Percentiles rank a stretch among this genome's conserved stretches.
Evolutionary conservation across 2,113 vertebrate genomes (phyloP).

Genomic region (Nothoprocta pentlandii): DNA sequence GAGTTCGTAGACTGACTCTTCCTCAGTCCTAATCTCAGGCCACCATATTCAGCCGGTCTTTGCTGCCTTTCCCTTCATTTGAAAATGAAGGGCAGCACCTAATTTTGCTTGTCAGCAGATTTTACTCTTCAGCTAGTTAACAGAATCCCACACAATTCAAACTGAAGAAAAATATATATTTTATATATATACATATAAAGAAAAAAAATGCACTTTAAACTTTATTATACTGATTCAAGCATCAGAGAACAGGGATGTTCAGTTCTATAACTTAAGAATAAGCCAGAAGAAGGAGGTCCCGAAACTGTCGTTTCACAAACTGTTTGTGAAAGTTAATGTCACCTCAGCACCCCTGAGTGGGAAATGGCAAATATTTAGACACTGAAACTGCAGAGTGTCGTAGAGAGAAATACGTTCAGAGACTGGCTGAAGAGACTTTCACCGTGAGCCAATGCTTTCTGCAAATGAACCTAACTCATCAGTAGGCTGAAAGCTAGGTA

Average conservation of each 20-base stretch:
- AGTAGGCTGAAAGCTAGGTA: not conserved
- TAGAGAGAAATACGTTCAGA: not conserved
- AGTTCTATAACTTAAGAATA: not conserved
- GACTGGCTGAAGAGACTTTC: not conserved
- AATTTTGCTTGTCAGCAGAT: not conserved
- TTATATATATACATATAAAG: not conserved
- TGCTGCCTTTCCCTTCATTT: not conserved
- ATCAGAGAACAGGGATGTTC: not conserved
- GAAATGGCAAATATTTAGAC: conserved; percentile 15
- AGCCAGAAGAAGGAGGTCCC: conserved; percentile 19
- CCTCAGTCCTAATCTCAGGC: not conserved
- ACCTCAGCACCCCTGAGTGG: not conserved
- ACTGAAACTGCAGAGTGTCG: not conserved
- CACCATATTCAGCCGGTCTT: not conserved
- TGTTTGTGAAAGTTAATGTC: not conserved
- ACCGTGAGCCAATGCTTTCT: not conserved
- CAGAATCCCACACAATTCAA: not conserved
- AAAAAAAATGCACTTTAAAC: not conserved
- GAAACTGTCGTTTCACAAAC: conserved; percentile 21
- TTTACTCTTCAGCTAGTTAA: not conserved
- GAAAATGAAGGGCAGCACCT: not conserved
- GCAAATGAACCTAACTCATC: not conserved
- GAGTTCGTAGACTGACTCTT: not conserved
- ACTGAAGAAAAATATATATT: not conserved
- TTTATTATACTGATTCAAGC: conserved; percentile 44